A percentile compares a stretch with the other conserved stretches of the same genome.
phyloP scores from a whole-genome alignment of 1,140 invertebrate species.

The Eumeta japonica region DNA sequence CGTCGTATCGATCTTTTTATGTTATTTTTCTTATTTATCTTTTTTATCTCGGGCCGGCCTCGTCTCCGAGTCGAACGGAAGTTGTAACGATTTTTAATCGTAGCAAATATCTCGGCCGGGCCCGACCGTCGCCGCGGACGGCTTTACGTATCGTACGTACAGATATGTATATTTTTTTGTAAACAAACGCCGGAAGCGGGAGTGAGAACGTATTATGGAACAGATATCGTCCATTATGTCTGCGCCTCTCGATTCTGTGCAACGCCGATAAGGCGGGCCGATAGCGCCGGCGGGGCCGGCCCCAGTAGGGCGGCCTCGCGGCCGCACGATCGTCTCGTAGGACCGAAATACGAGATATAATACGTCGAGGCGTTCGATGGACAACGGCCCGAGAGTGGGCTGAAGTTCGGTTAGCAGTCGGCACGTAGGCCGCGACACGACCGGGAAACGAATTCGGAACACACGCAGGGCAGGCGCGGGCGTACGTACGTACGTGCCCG shows the following conservation, averaged over 20 bases:
- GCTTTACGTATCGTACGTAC: not conserved
- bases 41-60: conserved; percentile 46
- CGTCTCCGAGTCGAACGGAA: conserved; percentile 47
- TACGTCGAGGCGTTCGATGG: too few relatives aligned
- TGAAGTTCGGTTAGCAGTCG: too few relatives aligned
- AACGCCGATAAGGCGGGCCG: conserved; percentile 37
- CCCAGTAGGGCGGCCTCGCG: too few relatives aligned
- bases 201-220: conserved; percentile 35
- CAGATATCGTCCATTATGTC: conserved; percentile 51
- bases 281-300: conserved; percentile 24
- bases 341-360: too few relatives aligned
- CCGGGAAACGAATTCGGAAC: too few relatives aligned
- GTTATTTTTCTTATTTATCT: conserved; percentile 54
- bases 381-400: too few relatives aligned
- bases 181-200: conserved; percentile 51
- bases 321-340: too few relatives aligned
- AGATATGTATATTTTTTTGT: conserved; percentile 38
- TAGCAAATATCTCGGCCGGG: conserved; percentile 46
- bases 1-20: conserved; percentile 51
- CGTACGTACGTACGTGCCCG: too few relatives aligned
- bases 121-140: not conserved
- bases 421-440: too few relatives aligned
- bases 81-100: conserved; percentile 57
- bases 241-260: conserved; percentile 33
- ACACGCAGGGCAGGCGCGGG: too few relatives aligned